Evolutionary conservation across 2,888 invertebrate species (phyloP).

Genomic region (Acutogordius australiensis): DNA sequence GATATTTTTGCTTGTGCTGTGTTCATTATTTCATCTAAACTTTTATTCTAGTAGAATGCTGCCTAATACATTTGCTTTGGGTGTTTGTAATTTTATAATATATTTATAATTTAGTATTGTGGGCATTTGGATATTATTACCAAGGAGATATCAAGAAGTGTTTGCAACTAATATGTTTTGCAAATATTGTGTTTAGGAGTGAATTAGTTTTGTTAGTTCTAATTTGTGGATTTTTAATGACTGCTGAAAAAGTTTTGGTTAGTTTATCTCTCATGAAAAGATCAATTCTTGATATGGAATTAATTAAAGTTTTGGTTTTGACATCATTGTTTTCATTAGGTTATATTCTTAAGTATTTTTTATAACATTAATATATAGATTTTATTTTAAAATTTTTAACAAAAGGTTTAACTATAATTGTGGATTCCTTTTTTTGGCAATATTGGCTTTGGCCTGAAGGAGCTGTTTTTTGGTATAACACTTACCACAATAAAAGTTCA

Average conservation of each 20-base stretch:
- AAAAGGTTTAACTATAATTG: constrained; percentile 38
- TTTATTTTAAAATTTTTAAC: constrained; percentile 31
- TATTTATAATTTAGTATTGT: not conserved
- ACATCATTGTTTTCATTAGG: not conserved
- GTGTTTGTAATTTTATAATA: constrained; percentile 39
- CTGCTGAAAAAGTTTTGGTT: too few relatives aligned
- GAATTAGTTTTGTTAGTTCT: constrained; percentile 47
- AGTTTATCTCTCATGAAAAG: too few relatives aligned
- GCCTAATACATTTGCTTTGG: constrained; percentile 72
- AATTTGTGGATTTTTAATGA: constrained; percentile 31
- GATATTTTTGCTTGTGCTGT: constrained; percentile 31
- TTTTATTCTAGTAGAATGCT: constrained; percentile 74
- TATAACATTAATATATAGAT: constrained; percentile 40
- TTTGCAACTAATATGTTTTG: constrained; percentile 25
- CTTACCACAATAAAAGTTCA: constrained; percentile 64
- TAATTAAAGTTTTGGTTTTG: too few relatives aligned
- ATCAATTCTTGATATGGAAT: not conserved
- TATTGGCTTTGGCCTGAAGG: constrained; percentile 74
- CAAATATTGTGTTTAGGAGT: constrained; percentile 40
- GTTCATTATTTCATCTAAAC: constrained; percentile 85
- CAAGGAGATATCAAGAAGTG: too few relatives aligned
- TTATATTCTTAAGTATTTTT: constrained; percentile 32
- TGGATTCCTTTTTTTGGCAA: constrained; percentile 79
- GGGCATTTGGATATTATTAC: not conserved
- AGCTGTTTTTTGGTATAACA: constrained; percentile 81